Evolutionary conservation across 2,113 vertebrate genomes (phyloP).

Genomic region (Jacana jacana): DNA sequence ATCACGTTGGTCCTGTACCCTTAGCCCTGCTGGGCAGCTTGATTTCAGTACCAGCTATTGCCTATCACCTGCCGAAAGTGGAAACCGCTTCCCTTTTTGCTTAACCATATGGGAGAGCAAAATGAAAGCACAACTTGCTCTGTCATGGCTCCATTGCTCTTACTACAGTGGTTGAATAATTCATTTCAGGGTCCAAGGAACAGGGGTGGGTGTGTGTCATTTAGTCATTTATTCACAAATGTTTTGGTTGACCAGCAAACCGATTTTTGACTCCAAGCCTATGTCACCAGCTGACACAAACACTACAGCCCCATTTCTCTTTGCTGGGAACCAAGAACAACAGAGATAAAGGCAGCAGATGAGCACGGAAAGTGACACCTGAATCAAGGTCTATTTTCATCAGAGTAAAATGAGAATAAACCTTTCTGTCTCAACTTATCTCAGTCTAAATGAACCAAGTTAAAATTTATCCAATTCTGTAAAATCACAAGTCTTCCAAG

Average conservation of each 20-base stretch:
- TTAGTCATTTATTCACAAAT: not conserved
- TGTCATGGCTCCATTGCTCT: not conserved
- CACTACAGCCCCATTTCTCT: not conserved
- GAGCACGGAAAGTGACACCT: not conserved
- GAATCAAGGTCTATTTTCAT: not conserved
- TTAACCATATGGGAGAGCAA: not conserved
- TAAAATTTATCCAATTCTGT: not conserved
- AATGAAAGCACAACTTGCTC: conserved; percentile 2
- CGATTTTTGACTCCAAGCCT: not conserved
- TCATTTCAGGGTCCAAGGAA: not conserved
- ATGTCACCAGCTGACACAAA: not conserved
- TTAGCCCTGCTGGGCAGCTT: conserved; percentile 9
- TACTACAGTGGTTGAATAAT: not conserved
- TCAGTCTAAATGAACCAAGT: not conserved
- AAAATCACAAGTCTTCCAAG: not conserved
- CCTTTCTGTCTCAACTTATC: not conserved
- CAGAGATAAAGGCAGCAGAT: not conserved
- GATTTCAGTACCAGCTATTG: conserved; percentile 57
- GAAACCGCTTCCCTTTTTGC: conserved; percentile 13
- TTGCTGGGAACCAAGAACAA: not conserved
- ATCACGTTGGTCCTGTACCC: not conserved
- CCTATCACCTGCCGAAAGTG: not conserved
- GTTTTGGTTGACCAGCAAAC: not conserved
- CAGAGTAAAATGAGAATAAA: not conserved
- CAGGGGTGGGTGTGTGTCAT: no score